phyloP scores from a whole-genome alignment of 2,113 vertebrate species.

The Dromaius novaehollandiae region DNA sequence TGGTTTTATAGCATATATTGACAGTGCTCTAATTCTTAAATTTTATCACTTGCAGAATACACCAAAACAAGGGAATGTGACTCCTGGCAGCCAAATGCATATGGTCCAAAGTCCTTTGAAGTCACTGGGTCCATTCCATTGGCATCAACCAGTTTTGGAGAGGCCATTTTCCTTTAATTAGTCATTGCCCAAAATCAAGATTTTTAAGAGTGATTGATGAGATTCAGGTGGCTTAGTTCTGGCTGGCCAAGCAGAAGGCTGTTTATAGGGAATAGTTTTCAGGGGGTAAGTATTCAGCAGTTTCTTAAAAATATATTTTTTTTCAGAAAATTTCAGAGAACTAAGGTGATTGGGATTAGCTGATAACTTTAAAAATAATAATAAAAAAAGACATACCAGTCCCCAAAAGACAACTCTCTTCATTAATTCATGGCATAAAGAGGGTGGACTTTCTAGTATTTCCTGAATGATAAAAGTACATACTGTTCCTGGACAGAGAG shows the following conservation, averaged over 20 bases:
- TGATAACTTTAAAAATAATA: not conserved
- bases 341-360: not conserved
- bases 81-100: not conserved
- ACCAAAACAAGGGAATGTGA: conserved; percentile 19
- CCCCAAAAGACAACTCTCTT: not conserved
- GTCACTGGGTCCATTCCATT: not conserved
- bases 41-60: not conserved
- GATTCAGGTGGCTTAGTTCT: not conserved
- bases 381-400: not conserved
- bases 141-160: not conserved
- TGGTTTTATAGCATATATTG: conserved; percentile 61
- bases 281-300: not conserved
- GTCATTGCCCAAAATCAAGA: not conserved
- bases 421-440: not conserved
- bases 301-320: not conserved
- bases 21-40: conserved; percentile 52
- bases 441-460: not conserved
- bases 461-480: not conserved
- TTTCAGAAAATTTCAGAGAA: not conserved
- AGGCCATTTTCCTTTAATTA: not conserved
- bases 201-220: not conserved
- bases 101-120: not conserved
- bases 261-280: not conserved
- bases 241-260: not conserved
- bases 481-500: not conserved